Percentiles rank a stretch among this genome's conserved stretches.
Conservation (phyloP, 2,797 vertebrate species). For the Gila robusta region DNA sequence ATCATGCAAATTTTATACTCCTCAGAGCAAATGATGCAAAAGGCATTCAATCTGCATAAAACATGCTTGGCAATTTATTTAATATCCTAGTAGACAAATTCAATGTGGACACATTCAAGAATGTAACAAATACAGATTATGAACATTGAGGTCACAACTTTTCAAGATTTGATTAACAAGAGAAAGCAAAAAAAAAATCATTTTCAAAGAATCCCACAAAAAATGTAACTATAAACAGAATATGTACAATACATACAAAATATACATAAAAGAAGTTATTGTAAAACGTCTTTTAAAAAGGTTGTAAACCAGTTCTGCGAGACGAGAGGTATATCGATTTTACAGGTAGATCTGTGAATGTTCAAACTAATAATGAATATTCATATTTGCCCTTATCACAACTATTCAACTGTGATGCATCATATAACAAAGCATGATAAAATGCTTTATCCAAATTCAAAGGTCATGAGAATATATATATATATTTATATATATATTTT, state of each 20-base stretch:
- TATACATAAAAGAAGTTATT: conserved; percentile 11
- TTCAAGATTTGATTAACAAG: conserved; percentile 34
- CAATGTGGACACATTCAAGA: conserved; percentile 44
- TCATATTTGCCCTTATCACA: conserved; percentile 20
- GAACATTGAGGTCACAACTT: conserved; percentile 47
- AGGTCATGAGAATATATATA: not conserved
- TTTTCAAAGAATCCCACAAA: conserved; percentile 43
- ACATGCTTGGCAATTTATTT: conserved; percentile 48
- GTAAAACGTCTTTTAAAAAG: conserved; percentile 68
- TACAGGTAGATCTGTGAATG: conserved; percentile 75
- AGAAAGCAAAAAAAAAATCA: not conserved
- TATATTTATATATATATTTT: too few species aligned
- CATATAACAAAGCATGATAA: conserved; percentile 15
- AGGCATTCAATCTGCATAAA: conserved; percentile 17
- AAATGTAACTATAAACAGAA: conserved; percentile 32
- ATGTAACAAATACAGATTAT: conserved; percentile 34
- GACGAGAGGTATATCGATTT: conserved; percentile 74
- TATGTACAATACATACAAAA: conserved; percentile 54
- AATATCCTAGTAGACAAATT: conserved; percentile 38
- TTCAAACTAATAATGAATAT: conserved; percentile 37
- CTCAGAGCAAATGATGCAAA: conserved; percentile 5
- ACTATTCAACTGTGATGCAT: conserved; percentile 11
- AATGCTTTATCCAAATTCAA: not conserved
- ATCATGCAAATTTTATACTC: not conserved
- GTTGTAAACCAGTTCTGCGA: conserved; percentile 64